Evolutionary conservation across 2,797 vertebrate genomes (phyloP).

Genomic region (Scomberomorus guttatus): DNA sequence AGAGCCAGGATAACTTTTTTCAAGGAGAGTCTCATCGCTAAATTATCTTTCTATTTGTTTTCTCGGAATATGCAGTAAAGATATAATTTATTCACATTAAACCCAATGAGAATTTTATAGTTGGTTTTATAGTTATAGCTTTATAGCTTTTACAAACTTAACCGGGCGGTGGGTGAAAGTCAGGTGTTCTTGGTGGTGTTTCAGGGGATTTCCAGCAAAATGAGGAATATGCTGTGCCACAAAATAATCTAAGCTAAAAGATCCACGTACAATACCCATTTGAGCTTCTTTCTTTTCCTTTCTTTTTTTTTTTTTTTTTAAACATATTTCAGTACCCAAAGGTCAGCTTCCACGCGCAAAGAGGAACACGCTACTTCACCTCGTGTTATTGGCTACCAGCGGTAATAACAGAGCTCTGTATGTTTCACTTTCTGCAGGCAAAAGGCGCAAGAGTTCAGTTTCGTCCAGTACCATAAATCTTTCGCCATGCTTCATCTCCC

Average conservation of each 20-base stretch:
- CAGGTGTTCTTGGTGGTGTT: not conserved
- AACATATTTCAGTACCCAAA: not conserved
- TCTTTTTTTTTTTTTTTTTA: too few relatives aligned
- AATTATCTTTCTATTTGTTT: not conserved
- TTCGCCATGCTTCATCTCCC: too few relatives aligned
- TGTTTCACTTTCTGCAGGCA: conserved; percentile 24
- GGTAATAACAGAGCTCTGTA: not conserved
- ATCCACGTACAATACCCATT: not conserved
- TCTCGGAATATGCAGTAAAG: too few relatives aligned
- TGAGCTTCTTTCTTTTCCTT: too few relatives aligned
- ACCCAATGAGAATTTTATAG: too few relatives aligned
- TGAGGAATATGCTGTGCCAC: not conserved
- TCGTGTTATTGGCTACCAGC: not conserved
- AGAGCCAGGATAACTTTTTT: too few relatives aligned
- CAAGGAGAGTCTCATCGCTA: not conserved
- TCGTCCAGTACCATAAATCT: not conserved
- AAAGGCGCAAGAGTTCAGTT: not conserved
- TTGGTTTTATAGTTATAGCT: too few relatives aligned
- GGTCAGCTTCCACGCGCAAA: not conserved
- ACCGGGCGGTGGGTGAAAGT: not conserved
- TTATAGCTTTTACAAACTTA: too few relatives aligned
- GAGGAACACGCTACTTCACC: conserved; percentile 14
- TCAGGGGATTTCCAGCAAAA: conserved; percentile 10
- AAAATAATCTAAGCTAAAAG: not conserved
- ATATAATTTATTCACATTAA: not conserved